phyloP scores from a whole-genome alignment of 2,113 vertebrate species.

The Saccopteryx bilineata region DNA sequence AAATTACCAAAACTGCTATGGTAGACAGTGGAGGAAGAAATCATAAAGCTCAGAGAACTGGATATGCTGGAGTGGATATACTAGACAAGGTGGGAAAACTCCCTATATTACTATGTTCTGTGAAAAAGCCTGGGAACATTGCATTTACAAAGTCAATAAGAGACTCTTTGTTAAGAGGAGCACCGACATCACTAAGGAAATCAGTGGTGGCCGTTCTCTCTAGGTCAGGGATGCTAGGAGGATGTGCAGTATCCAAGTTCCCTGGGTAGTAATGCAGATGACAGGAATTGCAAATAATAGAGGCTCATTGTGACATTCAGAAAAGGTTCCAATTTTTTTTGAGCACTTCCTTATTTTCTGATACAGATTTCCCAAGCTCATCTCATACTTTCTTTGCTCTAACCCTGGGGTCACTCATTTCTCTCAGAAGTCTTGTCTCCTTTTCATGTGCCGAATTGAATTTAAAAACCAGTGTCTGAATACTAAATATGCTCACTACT shows the following conservation, averaged over 20 bases:
- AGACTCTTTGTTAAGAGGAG: not conserved
- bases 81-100: not conserved
- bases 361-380: not conserved
- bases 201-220: not conserved
- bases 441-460: not conserved
- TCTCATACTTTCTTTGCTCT: not conserved
- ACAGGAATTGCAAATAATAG: not conserved
- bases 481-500: not conserved
- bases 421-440: not conserved
- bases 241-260: not conserved
- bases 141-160: not conserved
- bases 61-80: not conserved
- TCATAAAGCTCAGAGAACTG: not conserved
- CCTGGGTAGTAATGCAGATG: not conserved
- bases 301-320: not conserved
- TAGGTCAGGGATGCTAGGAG: not conserved
- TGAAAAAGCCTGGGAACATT: not conserved
- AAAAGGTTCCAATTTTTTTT: not conserved
- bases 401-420: not conserved
- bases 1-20: not conserved
- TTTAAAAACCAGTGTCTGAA: not conserved
- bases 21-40: not conserved
- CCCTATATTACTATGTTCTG: not conserved
- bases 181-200: not conserved
- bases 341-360: not conserved